Evolutionary conservation across 2,888 invertebrate genomes (phyloP), one percentile per base, ranked within the genome.

Genomic region (Entomobrya multifasciata): DNA sequence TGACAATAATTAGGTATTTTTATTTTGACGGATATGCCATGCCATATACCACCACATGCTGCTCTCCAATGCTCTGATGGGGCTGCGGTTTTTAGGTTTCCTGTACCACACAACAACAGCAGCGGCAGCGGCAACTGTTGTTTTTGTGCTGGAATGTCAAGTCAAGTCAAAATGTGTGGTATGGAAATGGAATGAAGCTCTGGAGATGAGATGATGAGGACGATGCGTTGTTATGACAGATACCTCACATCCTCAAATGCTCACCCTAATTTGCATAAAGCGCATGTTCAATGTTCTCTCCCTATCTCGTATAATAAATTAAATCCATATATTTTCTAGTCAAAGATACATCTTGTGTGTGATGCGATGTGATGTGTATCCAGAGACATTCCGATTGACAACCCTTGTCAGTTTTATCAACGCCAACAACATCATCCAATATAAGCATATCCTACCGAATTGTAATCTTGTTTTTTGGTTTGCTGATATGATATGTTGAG

Each of bases 41-140:
- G 27, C n/a, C n/a, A n/a, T n/a, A n/a, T n/a, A n/a, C n/a, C 27
- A 60, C 77, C 77, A 41, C 77, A 77, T 44, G 77, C 77, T 77
- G 77, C 25, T 57, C 60, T 57, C 60, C 36, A 11, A 20, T 36
- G 20, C 44, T 20, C 41, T 25, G 13, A 36, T 60, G 1, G 1
- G 13, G 25, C 27, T 60, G 1, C 27, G 6, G 1, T 27, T 25
- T 1, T 11, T 60, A n/a, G n/a, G 25, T 15, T 13, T 27, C 15
- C 15, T 60, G 60, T 60, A 27, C 60, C 60, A 60, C 41, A 41
- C 41, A 5, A 41, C 41, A 5, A 41, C 41, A 55, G n/a, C n/a
- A n/a, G n/a, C n/a, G n/a, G n/a, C n/a, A n/a, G n/a, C n/a, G n/a
- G n/a, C n/a, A n/a, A n/a, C n/a, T n/a, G n/a, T n/a, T n/a, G n/a